Evolutionary conservation across 2,888 invertebrate species (phyloP).

Genomic region (Platypus cylindrus): DNA sequence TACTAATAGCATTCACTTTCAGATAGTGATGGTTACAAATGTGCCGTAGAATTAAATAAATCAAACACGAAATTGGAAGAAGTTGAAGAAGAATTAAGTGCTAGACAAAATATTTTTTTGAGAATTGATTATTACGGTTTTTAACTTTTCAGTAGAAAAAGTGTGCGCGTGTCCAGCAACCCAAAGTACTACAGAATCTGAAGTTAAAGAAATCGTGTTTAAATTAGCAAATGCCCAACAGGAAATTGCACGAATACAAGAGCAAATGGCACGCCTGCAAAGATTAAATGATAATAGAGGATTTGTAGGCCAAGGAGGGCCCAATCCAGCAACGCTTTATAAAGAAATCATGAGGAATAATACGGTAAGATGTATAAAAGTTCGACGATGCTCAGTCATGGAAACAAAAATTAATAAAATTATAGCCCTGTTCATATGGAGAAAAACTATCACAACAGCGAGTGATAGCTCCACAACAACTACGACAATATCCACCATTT

Average conservation of each 20-base stretch:
- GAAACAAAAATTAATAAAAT: too few relatives aligned
- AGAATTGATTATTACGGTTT: neutral
- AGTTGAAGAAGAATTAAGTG: too few relatives aligned
- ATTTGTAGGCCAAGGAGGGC: constrained; percentile 11
- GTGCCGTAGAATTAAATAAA: too few relatives aligned
- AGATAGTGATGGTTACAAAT: too few relatives aligned
- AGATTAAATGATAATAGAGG: constrained; percentile 12
- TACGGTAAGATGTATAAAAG: neutral
- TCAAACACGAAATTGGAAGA: too few relatives aligned
- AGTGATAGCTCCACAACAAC: too few relatives aligned
- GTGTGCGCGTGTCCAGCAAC: constrained; percentile 16
- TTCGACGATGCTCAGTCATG: too few relatives aligned
- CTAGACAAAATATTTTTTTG: neutral
- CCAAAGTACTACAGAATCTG: constrained; percentile 7
- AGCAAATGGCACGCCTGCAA: constrained; percentile 16
- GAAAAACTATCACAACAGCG: too few relatives aligned
- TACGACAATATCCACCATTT: too few relatives aligned
- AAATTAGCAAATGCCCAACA: constrained; percentile 16
- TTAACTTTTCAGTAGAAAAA: constrained; percentile 3
- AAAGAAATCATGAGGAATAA: constrained; percentile 21
- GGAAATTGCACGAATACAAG: constrained; percentile 15
- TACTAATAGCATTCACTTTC: too few relatives aligned
- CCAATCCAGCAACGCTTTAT: constrained; percentile 19
- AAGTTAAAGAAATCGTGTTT: constrained; percentile 13
- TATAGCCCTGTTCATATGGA: too few relatives aligned